A percentile compares a stretch with the other conserved stretches of the same genome.
Evolutionary conservation across 2,888 invertebrate genomes (phyloP).

Genomic region (Venusia cambrica): DNA sequence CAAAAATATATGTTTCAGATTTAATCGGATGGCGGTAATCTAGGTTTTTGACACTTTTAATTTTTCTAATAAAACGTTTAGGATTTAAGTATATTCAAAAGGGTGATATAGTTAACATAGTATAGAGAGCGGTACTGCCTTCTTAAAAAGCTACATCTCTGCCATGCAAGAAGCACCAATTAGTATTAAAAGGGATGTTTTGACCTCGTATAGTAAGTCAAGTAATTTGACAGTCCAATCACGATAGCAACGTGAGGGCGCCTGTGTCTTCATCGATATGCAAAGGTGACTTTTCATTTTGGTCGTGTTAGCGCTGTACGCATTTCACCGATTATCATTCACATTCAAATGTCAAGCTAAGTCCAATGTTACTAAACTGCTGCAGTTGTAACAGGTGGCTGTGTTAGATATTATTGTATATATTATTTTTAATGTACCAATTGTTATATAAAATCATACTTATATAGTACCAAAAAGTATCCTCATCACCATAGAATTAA

Average conservation of each 20-base stretch:
- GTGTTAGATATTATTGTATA: slow-evolving; percentile 35
- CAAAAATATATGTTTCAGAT: too few relatives aligned
- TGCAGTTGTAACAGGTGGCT: slow-evolving; percentile 49
- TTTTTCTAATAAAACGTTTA: too few relatives aligned
- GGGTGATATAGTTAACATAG: too few relatives aligned
- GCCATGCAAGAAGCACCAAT: slow-evolving; percentile 8
- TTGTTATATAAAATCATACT: slow-evolving; percentile 14
- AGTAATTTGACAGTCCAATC: too few relatives aligned
- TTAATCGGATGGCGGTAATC: too few relatives aligned
- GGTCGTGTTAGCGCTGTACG: too few relatives aligned
- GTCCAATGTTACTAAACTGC: slow-evolving; percentile 49
- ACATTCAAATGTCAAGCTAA: slow-evolving; percentile 28
- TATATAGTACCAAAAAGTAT: slow-evolving; percentile 17
- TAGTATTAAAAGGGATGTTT: slow-evolving; percentile 11
- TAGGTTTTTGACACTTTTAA: too few relatives aligned
- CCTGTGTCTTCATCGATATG: too few relatives aligned
- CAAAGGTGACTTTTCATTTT: too few relatives aligned
- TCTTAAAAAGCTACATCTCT: neutral
- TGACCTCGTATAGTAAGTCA: slow-evolving; percentile 4
- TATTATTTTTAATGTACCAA: slow-evolving; percentile 10
- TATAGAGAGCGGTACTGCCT: too few relatives aligned
- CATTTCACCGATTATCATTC: neutral
- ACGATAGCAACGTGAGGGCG: too few relatives aligned
- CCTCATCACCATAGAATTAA: slow-evolving; percentile 4
- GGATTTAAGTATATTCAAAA: too few relatives aligned